Conservation (phyloP, 2,797 vertebrate genomes). For the Chrysolophus pictus region DNA sequence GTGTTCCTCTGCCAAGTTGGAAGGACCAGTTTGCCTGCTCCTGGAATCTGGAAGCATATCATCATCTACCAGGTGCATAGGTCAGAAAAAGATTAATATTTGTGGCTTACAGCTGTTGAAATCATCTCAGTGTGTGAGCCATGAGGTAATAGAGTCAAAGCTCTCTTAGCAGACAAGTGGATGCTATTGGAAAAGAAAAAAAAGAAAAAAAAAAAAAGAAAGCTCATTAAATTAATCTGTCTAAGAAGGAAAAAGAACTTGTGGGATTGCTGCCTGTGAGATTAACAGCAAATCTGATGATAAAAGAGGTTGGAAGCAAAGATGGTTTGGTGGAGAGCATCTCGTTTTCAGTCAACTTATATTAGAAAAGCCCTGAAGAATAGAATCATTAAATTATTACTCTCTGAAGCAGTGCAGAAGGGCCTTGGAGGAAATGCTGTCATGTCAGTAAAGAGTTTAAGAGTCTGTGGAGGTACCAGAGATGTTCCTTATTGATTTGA, state of each 20-base stretch:
- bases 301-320: slow-evolving; percentile 38
- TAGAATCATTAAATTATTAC: slow-evolving; percentile 45
- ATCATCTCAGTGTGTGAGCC: neutral
- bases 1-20: neutral
- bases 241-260: slow-evolving; percentile 43
- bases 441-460: neutral
- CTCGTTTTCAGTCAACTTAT: slow-evolving; percentile 41
- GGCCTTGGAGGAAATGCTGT: neutral
- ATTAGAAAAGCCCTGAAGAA: slow-evolving; percentile 46
- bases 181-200: neutral
- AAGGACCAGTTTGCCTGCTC: neutral
- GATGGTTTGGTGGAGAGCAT: neutral
- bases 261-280: slow-evolving; percentile 48
- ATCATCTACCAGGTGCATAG: neutral
- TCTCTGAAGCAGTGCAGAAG: neutral
- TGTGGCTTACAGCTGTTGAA: neutral
- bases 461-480: neutral
- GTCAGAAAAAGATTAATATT: neutral
- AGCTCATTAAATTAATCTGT: slow-evolving; percentile 67
- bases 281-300: slow-evolving; percentile 68
- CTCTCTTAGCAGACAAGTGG: neutral
- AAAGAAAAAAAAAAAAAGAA: slow-evolving; percentile 29
- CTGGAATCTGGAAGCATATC: neutral
- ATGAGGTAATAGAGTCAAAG: neutral
- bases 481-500: neutral